Base-by-base conservation (phyloP, 2,113 vertebrate species). In the Phocoena phocoena region DNA sequence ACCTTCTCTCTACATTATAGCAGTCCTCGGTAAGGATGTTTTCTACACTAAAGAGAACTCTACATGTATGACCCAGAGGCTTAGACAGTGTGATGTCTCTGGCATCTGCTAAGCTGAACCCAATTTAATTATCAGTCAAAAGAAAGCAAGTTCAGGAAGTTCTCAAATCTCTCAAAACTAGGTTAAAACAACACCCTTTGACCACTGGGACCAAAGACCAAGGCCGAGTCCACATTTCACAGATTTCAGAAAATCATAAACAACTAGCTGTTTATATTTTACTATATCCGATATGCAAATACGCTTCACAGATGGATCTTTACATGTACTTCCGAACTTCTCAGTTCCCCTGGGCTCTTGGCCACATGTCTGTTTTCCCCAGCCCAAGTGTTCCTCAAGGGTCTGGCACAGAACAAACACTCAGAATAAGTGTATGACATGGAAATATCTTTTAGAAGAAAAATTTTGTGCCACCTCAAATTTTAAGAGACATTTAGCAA, bases 61-160 rank as follows among this genome's bases (percentile, higher is more conserved):
- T 12, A 1, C 12, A 1, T 0, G 4, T 5, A 2, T 14, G 18
- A n/a, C 60, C 41, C 26, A 50, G 38, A 65, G 55, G 14, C n/a
- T 31, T 70, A 18, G 65, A 36, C 23, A 3, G 9, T 12, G 3
- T 14, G 15, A 36, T 6, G 60, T 23, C 55, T 26, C 44, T 53
- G 36, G 41, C 4, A 6, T 15, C 60, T 70, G 17, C 6, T 38
- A 86, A 50, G 62, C 21, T 65, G 58, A 44, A 28, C 50, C 44
- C 17, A 18, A 85, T 60, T 14, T 87, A 74, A 84, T 76, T 31
- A 33, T 62, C 74, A 67, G 20, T 62, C 6, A 44, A 71, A 71
- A 86, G n/a, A 55, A 71, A 79, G 55, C 33, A 88, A 38, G 31
- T 60, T 80, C 74, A 70, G n/a, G 53, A 81, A 15, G 2, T 55